A percentile compares a stretch with the other conserved stretches of the same genome.
Conservation (phyloP, 2,113 vertebrate genomes). For the Formicarius rufipectus region DNA sequence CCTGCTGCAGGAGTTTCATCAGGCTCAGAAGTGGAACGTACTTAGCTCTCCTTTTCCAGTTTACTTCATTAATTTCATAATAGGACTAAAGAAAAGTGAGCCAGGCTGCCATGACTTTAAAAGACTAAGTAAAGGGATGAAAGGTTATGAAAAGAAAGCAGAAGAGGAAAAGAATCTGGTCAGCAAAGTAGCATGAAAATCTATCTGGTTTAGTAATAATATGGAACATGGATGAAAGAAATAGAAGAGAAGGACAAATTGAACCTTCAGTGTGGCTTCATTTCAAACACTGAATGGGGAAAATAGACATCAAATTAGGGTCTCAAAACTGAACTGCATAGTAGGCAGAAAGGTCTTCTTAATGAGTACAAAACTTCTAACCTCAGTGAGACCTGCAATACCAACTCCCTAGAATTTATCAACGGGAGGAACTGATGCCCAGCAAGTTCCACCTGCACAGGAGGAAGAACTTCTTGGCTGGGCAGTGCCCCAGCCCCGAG, state of each 20-base stretch:
- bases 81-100: neutral
- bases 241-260: neutral
- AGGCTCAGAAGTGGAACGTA: neutral
- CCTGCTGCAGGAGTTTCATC: slow-evolving; percentile 3
- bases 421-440: rapidly evolving
- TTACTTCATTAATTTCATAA: neutral
- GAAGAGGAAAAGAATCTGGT: neutral
- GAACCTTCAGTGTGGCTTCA: neutral
- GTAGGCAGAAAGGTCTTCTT: neutral
- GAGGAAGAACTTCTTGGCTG: neutral
- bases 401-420: neutral
- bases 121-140: neutral
- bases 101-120: neutral
- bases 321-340: neutral
- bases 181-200: neutral
- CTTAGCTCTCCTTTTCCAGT: neutral
- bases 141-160: neutral
- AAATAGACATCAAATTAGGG: neutral
- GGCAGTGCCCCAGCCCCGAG: neutral
- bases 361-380: neutral
- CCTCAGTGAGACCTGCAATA: neutral
- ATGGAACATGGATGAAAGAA: neutral
- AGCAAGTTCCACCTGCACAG: neutral
- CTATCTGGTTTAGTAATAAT: neutral
- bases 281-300: neutral